phyloP scores from a whole-genome alignment of 2,797 vertebrate species.

The Pangasius djambal region DNA sequence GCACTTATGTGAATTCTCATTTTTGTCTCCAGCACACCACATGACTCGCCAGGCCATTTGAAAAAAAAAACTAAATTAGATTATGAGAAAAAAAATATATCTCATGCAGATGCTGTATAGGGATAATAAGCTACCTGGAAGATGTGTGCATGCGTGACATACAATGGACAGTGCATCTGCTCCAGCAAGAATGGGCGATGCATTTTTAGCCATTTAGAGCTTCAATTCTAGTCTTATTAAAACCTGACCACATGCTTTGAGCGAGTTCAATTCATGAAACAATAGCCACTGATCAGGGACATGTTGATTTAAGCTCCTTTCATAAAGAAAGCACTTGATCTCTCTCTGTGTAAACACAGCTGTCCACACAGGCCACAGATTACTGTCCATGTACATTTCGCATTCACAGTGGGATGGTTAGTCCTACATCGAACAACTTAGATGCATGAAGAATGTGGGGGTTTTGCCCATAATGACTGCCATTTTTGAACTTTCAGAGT shows the following conservation, averaged over 20 bases:
- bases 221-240: background rate
- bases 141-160: constrained; percentile 12
- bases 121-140: background rate
- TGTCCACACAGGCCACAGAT: constrained; percentile 14
- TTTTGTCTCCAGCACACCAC: constrained; percentile 37
- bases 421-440: constrained; percentile 3
- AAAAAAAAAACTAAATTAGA: background rate
- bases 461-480: constrained; percentile 31
- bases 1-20: background rate
- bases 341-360: constrained; percentile 22
- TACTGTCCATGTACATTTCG: constrained; percentile 39
- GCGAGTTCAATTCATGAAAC: constrained; percentile 12
- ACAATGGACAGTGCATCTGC: constrained; percentile 43
- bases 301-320: constrained; percentile 26
- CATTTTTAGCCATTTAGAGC: background rate
- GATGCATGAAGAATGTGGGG: constrained; percentile 6
- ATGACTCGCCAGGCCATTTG: constrained; percentile 34
- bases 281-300: background rate
- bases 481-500: constrained; percentile 36
- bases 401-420: constrained; percentile 15
- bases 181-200: background rate
- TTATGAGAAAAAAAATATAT: constrained; percentile 12
- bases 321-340: constrained; percentile 22
- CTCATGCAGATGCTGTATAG: constrained; percentile 48
- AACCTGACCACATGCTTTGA: constrained; percentile 12